Evolutionary conservation across 1,140 invertebrate genomes (phyloP).

Genomic region (Parasteatoda tepidariorum): DNA sequence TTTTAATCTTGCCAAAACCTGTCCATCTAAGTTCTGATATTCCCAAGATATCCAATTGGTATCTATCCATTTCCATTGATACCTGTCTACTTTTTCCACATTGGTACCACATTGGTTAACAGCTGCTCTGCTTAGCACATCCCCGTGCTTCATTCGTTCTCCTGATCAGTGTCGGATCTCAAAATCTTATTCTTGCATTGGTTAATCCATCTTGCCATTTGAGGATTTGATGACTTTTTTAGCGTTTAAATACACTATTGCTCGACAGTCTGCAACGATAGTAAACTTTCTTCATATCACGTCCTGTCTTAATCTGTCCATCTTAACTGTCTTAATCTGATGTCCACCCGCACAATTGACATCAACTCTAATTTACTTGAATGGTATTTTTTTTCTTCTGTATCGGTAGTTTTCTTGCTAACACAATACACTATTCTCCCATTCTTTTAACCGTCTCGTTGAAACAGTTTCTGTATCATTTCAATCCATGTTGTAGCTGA

Average conservation of each 20-base stretch:
- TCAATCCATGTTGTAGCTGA: conserved; percentile 61
- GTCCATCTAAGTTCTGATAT: too few species aligned
- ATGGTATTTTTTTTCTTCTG: conserved; percentile 20
- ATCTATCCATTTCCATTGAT: too few species aligned
- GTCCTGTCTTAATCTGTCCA: not conserved
- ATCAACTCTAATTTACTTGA: conserved; percentile 32
- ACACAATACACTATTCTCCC: conserved; percentile 26
- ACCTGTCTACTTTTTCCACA: too few species aligned
- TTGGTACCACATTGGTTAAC: not conserved
- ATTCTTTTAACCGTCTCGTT: not conserved
- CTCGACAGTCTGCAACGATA: conserved; percentile 35
- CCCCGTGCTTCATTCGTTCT: conserved; percentile 2
- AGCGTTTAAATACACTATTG: not conserved
- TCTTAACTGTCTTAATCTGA: too few species aligned
- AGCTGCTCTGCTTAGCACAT: not conserved
- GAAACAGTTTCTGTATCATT: conserved; percentile 52
- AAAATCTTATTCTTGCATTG: conserved; percentile 36
- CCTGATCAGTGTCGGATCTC: not conserved
- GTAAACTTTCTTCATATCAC: conserved; percentile 35
- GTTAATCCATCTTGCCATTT: not conserved
- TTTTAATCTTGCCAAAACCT: too few species aligned
- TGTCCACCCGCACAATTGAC: conserved; percentile 11
- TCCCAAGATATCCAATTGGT: too few species aligned
- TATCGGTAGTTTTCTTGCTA: not conserved
- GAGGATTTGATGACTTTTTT: not conserved